A percentile compares a stretch with the other conserved stretches of the same genome.
Evolutionary conservation across 1,140 invertebrate genomes (phyloP).

Genomic region (Lysiphlebus fabarum): DNA sequence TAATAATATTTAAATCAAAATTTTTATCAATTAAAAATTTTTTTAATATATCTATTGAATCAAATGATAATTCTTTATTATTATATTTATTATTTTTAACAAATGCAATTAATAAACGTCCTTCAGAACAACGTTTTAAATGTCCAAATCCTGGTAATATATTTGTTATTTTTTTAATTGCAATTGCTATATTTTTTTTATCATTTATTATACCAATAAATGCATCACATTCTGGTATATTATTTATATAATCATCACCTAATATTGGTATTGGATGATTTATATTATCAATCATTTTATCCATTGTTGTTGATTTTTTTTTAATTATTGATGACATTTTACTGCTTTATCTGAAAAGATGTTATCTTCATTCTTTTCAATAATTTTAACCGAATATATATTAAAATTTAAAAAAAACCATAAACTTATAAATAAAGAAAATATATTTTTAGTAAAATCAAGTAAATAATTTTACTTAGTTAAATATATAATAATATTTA

Average conservation of each 20-base stretch:
- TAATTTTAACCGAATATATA: not conserved
- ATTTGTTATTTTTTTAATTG: slow-evolving; percentile 60
- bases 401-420: slow-evolving; percentile 10
- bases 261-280: slow-evolving; percentile 53
- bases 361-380: slow-evolving; percentile 33
- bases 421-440: not conserved
- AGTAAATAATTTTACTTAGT: too few species aligned
- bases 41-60: slow-evolving; percentile 45
- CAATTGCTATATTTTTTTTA: slow-evolving; percentile 62
- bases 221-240: slow-evolving; percentile 57
- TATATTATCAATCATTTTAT: slow-evolving; percentile 26
- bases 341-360: slow-evolving; percentile 36
- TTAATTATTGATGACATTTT: slow-evolving; percentile 17
- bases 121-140: slow-evolving; percentile 69
- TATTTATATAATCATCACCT: slow-evolving; percentile 53
- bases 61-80: not conserved
- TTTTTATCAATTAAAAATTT: slow-evolving; percentile 52
- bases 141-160: slow-evolving; percentile 62
- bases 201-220: slow-evolving; percentile 61
- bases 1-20: slow-evolving; percentile 56
- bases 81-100: slow-evolving; percentile 10
- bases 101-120: slow-evolving; percentile 62
- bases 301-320: slow-evolving; percentile 13
- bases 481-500: too few species aligned
- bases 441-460: too few species aligned